Evolutionary conservation across 2,888 invertebrate species (phyloP).

Genomic region (Pterostichus niger): DNA sequence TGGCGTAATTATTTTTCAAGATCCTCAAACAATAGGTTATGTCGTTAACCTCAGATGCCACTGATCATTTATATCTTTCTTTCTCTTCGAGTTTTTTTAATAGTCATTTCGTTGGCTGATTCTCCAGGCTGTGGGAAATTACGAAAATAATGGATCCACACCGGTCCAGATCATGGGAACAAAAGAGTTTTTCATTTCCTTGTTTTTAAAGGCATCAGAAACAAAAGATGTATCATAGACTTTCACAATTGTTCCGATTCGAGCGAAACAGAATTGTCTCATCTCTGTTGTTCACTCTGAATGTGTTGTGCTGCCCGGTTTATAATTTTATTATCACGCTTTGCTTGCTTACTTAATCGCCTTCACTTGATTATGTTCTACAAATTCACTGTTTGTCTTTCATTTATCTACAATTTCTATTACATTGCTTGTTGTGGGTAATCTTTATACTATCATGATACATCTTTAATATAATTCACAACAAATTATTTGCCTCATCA

Average conservation of each 20-base stretch:
- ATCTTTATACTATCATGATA: not conserved
- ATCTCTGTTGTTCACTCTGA: not conserved
- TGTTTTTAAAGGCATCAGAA: constrained; percentile 39
- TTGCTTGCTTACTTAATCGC: constrained; percentile 45
- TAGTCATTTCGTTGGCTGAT: constrained; percentile 41
- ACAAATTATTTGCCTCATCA: too few relatives aligned
- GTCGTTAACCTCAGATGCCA: constrained; percentile 63
- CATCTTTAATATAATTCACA: not conserved
- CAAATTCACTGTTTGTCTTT: constrained; percentile 47
- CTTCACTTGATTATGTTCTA: constrained; percentile 37
- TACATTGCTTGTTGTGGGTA: not conserved
- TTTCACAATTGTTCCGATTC: constrained; percentile 63
- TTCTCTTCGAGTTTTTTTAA: constrained; percentile 34
- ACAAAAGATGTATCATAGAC: constrained; percentile 55
- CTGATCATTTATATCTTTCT: constrained; percentile 62
- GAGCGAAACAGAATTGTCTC: constrained; percentile 51
- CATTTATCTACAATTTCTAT: constrained; percentile 25
- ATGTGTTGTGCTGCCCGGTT: not conserved
- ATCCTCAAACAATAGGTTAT: constrained; percentile 58
- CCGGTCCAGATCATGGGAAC: constrained; percentile 54
- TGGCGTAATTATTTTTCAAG: constrained; percentile 64
- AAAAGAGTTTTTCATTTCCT: constrained; percentile 55
- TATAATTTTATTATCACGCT: constrained; percentile 49
- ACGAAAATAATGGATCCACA: constrained; percentile 54
- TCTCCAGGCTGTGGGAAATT: constrained; percentile 44